A percentile compares a stretch with the other conserved stretches of the same genome.
Conservation (phyloP, 2,888 invertebrate species). For the Ennomos fuscantarius region DNA sequence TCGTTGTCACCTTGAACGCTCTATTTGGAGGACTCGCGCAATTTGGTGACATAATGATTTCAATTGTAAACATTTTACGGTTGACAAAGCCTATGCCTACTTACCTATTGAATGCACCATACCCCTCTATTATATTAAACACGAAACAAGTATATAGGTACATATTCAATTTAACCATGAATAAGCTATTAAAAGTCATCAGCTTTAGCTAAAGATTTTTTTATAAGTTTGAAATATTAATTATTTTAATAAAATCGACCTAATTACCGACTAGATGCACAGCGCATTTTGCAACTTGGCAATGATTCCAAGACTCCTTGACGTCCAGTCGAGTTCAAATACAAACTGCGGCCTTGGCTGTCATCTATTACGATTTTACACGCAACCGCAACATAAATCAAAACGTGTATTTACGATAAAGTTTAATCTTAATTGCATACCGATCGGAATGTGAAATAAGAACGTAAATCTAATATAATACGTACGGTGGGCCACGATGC, state of each 20-base stretch:
- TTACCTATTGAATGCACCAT: too few species aligned
- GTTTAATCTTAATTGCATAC: constrained; percentile 26
- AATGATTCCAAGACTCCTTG: constrained; percentile 16
- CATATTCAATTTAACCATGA: too few species aligned
- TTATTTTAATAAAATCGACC: neutral
- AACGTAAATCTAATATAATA: constrained; percentile 34
- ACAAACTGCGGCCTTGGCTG: constrained; percentile 16
- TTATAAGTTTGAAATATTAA: too few species aligned
- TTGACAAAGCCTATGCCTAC: neutral
- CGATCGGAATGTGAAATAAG: constrained; percentile 32
- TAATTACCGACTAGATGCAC: constrained; percentile 5
- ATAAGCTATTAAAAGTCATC: too few species aligned
- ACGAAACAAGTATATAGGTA: too few species aligned
- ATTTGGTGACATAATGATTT: constrained; percentile 21
- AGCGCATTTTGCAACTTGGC: constrained; percentile 16
- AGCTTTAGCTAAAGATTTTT: too few species aligned
- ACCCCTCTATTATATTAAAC: too few species aligned
- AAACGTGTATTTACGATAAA: constrained; percentile 18
- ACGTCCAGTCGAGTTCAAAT: constrained; percentile 16
- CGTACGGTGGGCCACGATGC: constrained; percentile 22
- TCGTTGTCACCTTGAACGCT: constrained; percentile 69
- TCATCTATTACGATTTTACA: constrained; percentile 17
- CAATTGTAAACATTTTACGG: constrained; percentile 18
- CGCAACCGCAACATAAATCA: constrained; percentile 13
- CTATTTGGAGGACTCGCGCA: constrained; percentile 37